Evolutionary conservation across 2,113 vertebrate genomes (phyloP), one percentile per base, ranked within the genome.

Genomic region (Corythoichthys haematopterus): DNA sequence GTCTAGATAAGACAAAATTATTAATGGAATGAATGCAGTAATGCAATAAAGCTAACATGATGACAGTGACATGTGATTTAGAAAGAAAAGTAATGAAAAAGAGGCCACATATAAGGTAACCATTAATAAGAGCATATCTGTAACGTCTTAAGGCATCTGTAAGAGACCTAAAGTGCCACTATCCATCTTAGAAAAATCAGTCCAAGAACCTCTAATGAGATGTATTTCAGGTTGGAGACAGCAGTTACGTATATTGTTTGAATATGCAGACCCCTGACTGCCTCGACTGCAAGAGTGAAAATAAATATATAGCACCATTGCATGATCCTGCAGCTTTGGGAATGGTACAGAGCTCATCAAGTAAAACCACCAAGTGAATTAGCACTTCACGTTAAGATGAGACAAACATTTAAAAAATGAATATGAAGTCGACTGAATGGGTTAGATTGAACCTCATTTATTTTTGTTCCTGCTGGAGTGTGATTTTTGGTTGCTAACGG

Each of bases 401-500:
- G 71, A 76, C 47, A 72, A 84, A 82, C 80, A 74, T 51, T 69
- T 70, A 81, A 81, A 85, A 80, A 72, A 79, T 77, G 66, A 76
- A 88, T 57, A 57, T 36, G 28, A 88, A 84, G 62, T 68, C 55
- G 72, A 83, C 84, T 84, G 81, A 59, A 70, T 35, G 71, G 76
- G 76, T 79, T 81, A 10, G 76, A 83, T 65, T 68, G 75, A 84
- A 85, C 76, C 78, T 85, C 76, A 83, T 88, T 88, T 90, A 83
- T 86, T 87, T 81, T 48, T 67, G 75, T 68, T 77, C 78, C 71
- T 85, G 77, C 80, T 82, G 78, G 70, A 84, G 72, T 36, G 55
- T 87, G 84, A 89, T 88, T 89, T 83, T 84, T 84, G 82, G 65
- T 73, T 76, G 72, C 20, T 43, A 72, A 84, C 28, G 47, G 45